Conservation (phyloP, 2,888 invertebrate genomes). For the Pasiphila rectangulata region DNA sequence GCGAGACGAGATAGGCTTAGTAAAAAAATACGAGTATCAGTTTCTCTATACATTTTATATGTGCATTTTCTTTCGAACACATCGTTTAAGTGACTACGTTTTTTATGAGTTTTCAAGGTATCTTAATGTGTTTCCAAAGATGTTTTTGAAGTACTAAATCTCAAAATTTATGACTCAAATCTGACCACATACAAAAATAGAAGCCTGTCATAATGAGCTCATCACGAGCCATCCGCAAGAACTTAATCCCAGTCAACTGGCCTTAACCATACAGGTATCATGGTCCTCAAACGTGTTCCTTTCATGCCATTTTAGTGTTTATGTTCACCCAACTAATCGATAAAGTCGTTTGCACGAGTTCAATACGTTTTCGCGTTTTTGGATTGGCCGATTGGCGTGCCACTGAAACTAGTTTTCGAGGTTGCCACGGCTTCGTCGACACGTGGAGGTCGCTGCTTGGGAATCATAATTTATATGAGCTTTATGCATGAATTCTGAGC, state of each 20-base stretch:
- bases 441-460: constrained; percentile 21
- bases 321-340: not conserved
- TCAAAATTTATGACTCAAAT: constrained; percentile 15
- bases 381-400: constrained; percentile 24
- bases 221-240: constrained; percentile 7
- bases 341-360: not conserved
- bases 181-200: constrained; percentile 13
- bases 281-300: constrained; percentile 4
- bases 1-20: no score
- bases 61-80: no score
- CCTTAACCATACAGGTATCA: constrained; percentile 1
- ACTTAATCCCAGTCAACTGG: constrained; percentile 17
- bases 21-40: no score
- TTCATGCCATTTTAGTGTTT: constrained; percentile 4
- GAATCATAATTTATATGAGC: constrained; percentile 11
- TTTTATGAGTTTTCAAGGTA: no score
- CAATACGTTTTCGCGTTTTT: constrained; percentile 16
- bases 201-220: constrained; percentile 20
- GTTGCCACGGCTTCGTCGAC: constrained; percentile 23
- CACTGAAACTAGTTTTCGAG: constrained; percentile 26
- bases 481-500: constrained; percentile 10
- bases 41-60: no score
- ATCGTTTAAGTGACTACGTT: no score
- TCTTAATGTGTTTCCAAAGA: no score
- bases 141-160: not conserved